A percentile compares a stretch with the other conserved stretches of the same genome.
These are phyloP conservation scores for Labeo rohita DNA, from an alignment of 2,113 vertebrate genomes.

Conservation along the genomic window DNA sequence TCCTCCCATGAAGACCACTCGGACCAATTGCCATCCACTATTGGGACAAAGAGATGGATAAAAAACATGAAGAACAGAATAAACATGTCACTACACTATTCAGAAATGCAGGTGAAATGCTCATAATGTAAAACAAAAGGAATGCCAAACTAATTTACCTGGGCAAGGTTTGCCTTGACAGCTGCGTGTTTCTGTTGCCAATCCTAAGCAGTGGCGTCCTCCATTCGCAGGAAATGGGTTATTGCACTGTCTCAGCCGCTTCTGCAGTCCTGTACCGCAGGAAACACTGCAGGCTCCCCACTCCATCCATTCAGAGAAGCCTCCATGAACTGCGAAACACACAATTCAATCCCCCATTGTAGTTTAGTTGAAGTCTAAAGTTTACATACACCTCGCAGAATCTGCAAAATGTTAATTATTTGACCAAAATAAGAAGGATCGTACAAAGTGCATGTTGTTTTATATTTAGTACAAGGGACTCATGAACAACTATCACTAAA, in stretches of 20 bases:
- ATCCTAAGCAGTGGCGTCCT: slow-evolving; percentile 81
- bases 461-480: too few relatives aligned
- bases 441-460: too few relatives aligned
- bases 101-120: not conserved
- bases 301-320: slow-evolving; percentile 88
- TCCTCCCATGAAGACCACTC: slow-evolving; percentile 94
- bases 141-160: slow-evolving; percentile 72
- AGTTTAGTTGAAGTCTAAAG: not conserved
- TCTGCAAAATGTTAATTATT: too few relatives aligned
- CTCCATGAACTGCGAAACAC: slow-evolving; percentile 84
- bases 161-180: slow-evolving; percentile 88
- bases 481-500: too few relatives aligned
- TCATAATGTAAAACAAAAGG: not conserved
- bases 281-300: slow-evolving; percentile 90
- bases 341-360: not conserved
- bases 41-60: not conserved
- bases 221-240: slow-evolving; percentile 90
- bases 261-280: slow-evolving; percentile 87
- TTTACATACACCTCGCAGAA: too few relatives aligned
- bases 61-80: not conserved
- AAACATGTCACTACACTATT: too few relatives aligned
- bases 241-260: slow-evolving; percentile 85
- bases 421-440: too few relatives aligned
- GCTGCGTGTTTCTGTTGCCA: slow-evolving; percentile 73
- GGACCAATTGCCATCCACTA: slow-evolving; percentile 93